Evolutionary conservation across 2,797 vertebrate genomes (phyloP), one percentile per base, ranked within the genome.

Genomic region (Pteronotus mesoamericanus): DNA sequence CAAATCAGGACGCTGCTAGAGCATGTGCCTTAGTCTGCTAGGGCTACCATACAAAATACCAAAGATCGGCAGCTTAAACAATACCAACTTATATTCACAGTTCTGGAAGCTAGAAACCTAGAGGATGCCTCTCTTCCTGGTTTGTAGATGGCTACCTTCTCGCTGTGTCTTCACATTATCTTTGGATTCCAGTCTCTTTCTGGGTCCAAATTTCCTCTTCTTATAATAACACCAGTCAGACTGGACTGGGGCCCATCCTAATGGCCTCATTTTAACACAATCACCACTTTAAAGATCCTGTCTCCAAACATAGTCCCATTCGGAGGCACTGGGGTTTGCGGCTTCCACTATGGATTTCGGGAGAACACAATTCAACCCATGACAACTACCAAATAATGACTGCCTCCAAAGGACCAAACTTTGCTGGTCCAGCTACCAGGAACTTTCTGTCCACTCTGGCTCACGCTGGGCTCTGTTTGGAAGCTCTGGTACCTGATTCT

Each of bases 141-240:
- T 11, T 1, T 29, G n/a, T 26, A 19, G 69, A 64, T 0, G 1
- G 34, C 53, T 0, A 0, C 7, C 34, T 68, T 57, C 24, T 22
- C 15, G 0, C 1, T 11, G 5, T 0, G 1, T 64, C 39, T 46
- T 59, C 26, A 46, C 2, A 2, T 3, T 19, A 3, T 6, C 75
- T 53, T 55, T 66, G 9, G 9, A n/a, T 34, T 5, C 51, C 4
- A 7, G 2, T 2, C n/a, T 22, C 0, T 18, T 61, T 12, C 3
- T 39, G 53, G 3, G 6, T 34, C 26, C 26, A 2, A 22, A 89
- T 22, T 34, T 61, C 66, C 29, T 86, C 59, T 44, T 94, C 72
- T 68, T 37, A 9, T 4, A 32, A 55, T 61, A 21, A 59, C 7
- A 5, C 24, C 86, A 32, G 15, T 26, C 22, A 29, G 42, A 75